phyloP scores from a whole-genome alignment of 2,113 vertebrate species.

The Motacilla tschutschensis region DNA sequence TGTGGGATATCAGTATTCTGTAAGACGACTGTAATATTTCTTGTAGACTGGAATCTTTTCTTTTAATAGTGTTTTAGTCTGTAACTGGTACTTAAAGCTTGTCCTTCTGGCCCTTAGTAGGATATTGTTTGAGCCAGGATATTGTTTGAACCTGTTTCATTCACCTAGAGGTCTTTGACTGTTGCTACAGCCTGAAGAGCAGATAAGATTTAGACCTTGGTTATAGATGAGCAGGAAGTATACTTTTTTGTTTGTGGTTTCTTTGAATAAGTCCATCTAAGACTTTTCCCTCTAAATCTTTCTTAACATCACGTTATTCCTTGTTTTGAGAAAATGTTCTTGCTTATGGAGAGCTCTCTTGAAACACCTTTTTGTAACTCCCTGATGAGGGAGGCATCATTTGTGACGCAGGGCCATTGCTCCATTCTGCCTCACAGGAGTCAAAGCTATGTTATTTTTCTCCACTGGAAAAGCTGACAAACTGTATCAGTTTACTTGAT shows the following conservation, averaged over 20 bases:
- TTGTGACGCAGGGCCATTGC: background rate
- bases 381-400: background rate
- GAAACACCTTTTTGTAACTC: background rate
- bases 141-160: background rate
- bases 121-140: background rate
- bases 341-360: background rate
- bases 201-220: background rate
- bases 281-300: background rate
- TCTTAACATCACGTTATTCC: background rate
- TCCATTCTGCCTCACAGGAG: background rate
- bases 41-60: background rate
- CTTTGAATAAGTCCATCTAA: background rate
- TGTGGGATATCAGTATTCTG: background rate
- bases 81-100: background rate
- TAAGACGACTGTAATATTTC: background rate
- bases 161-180: background rate
- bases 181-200: background rate
- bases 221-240: background rate
- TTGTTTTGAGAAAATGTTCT: background rate
- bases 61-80: background rate
- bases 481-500: background rate
- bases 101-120: background rate
- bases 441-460: background rate
- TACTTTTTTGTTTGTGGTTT: background rate
- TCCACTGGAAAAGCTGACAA: background rate